These are phyloP conservation scores for Blastomussa wellsi DNA, from an alignment of 92 coral and sea anemone species.

Conservation along the genomic window DNA sequence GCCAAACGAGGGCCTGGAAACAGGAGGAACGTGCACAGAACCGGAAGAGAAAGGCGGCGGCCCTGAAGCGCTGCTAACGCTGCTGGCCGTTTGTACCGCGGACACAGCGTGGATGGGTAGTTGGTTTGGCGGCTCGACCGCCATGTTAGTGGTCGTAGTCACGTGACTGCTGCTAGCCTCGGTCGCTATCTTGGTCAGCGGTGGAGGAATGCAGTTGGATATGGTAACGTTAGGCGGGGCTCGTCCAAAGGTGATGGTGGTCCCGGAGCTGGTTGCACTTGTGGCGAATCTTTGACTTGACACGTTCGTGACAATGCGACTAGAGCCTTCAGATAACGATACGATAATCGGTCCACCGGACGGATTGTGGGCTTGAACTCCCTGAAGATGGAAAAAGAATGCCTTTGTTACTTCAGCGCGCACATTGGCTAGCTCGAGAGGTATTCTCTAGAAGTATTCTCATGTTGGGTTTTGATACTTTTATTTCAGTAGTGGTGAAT, in stretches of 20 bases:
- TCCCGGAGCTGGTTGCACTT: conserved; percentile 75
- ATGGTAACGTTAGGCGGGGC: conserved; percentile 80
- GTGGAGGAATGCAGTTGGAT: conserved; percentile 65
- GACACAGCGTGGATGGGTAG: conserved; percentile 37
- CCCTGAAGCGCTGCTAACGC: conserved; percentile 31
- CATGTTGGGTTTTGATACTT: too few relatives aligned
- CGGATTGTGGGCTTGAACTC: conserved; percentile 55
- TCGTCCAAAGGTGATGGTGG: conserved; percentile 85
- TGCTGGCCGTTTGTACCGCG: conserved; percentile 45
- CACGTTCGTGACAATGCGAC: conserved; percentile 84
- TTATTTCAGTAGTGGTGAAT: too few relatives aligned
- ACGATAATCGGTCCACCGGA: conserved; percentile 20
- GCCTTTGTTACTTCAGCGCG: background rate
- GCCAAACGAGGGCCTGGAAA: conserved; percentile 30
- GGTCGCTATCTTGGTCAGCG: conserved; percentile 57
- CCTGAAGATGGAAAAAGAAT: conserved; percentile 38
- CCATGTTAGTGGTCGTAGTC: conserved; percentile 32
- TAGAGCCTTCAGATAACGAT: conserved; percentile 37
- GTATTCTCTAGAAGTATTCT: too few relatives aligned
- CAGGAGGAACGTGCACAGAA: conserved; percentile 23
- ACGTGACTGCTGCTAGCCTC: conserved; percentile 45
- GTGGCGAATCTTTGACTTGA: conserved; percentile 84
- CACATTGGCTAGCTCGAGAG: too few relatives aligned
- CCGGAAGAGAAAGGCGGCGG: conserved; percentile 41
- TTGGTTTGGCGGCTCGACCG: conserved; percentile 30